Base-by-base conservation (phyloP, 2,888 invertebrate genomes). In the Mantis religiosa region DNA sequence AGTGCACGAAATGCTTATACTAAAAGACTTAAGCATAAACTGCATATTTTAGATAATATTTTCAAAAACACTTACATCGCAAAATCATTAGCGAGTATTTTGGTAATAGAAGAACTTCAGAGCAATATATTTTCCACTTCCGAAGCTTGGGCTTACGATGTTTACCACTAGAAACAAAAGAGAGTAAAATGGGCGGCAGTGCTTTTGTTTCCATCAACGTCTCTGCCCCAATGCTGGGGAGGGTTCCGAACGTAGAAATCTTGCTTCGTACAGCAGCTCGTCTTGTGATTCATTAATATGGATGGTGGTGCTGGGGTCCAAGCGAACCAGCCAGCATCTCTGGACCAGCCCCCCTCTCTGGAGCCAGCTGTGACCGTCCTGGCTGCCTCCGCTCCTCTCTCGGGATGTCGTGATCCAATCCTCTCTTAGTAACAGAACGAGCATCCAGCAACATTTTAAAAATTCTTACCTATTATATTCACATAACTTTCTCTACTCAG, bases 271-370 rank as follows among this genome's bases (percentile, higher is more conserved):
- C 54, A 71, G 54, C 54, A 71, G 54, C 54, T 15, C 34, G 87
- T 82, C 82, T 87, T 82, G 81, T 87, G 87, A 87, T 87, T 82
- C 87, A 87, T 87, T 87, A 87, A 87, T 87, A 87, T 87, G 87
- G 87, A 82, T 82, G 54, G 54, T 71, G 54, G 54, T 20, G 54
- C 54, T 71, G 54, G 54, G 54, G 54, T 71, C 54, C 54, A 71
- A 71, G 54, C 54, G 20, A 71, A 25, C 54, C 54, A 71, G 54
- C 54, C 54, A 71, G 54, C 54, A 25, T 41, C 14, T 27, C 27
- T 30, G 25, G 25, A 28, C 84, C 84, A 34, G 3, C 81, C 82
- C 20, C 87, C 82, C 85, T 25, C 85, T 71, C 34, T 87, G 82
- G 82, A 87, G 82, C 82, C 87, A 87, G 87, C 87, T 87, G 87